phyloP scores from a whole-genome alignment of 53 echinoderm and acorn worm genomes.

The Luidia sarsii region DNA sequence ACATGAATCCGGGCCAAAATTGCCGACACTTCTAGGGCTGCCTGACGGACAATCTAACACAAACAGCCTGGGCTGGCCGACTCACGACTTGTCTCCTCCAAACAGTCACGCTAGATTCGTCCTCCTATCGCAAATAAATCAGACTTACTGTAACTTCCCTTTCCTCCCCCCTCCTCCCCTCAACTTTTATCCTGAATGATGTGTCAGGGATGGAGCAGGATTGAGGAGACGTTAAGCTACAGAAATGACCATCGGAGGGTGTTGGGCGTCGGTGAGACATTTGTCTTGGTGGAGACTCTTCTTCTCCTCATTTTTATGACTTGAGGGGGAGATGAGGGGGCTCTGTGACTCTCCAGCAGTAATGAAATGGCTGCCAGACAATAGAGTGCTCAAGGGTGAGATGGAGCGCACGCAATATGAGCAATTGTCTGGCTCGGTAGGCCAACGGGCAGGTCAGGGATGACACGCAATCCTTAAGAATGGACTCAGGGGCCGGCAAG shows the following conservation, averaged over 20 bases:
- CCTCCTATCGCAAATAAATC: constrained; percentile 30
- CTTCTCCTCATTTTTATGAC: not conserved
- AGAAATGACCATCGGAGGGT: no score
- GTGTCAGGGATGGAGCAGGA: not conserved
- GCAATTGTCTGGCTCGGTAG: not conserved
- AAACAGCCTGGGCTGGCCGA: no score
- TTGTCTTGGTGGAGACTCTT: no score
- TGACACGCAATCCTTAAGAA: constrained; percentile 21
- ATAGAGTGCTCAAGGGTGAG: not conserved
- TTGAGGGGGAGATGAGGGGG: no score
- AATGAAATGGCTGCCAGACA: constrained; percentile 24
- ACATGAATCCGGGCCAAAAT: constrained; percentile 3
- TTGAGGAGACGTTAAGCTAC: not conserved
- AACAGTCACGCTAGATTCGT: no score
- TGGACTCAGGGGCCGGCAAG: not conserved
- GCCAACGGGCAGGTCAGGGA: constrained; percentile 22
- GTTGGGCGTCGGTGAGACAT: no score
- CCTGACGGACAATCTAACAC: constrained; percentile 20
- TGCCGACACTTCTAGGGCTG: constrained; percentile 7
- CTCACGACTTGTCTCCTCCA: no score
- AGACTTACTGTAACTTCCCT: no score
- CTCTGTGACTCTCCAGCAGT: constrained; percentile 17
- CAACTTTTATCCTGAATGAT: no score
- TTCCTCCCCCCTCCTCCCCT: not conserved
- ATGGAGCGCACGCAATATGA: not conserved